Evolutionary conservation across 2,797 vertebrate genomes (phyloP), one percentile per base, ranked within the genome.

Genomic region (Pangasius sanitwongsei): DNA sequence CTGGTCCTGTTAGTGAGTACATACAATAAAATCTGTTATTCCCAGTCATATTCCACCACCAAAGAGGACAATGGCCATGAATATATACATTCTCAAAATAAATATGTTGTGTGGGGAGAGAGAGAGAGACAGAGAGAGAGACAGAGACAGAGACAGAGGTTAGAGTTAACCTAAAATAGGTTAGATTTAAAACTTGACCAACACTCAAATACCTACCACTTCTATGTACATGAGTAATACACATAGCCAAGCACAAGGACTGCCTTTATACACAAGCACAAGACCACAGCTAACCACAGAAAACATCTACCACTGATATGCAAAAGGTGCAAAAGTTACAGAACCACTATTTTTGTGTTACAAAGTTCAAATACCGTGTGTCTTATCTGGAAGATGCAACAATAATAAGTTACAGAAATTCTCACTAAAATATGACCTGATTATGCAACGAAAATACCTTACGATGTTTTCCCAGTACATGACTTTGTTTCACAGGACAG

Each of bases 21-120:
- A 89, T 61, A 90, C 88, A 86, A 89, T 87, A 83, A 86, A 83
- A 86, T n/a, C 75, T 87, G 87, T 44, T 87, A 86, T 69, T 87
- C 70, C 78, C 85, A 84, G 80, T 83, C 74, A 59, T 77, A 85
- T 87, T 87, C 89, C 88, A 90, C 81, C 88, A 90, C 88, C 89
- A 90, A 91, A 92, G 53, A 86, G 85, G 80, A 91, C 87, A 91
- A 92, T 87, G 77, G 75, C 88, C 91, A 92, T 86, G 89, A 93
- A 91, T 93, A 93, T 92, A 86, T 93, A 93, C 93, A 93, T 85
- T 89, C 91, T 92, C 87, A 89, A 92, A 92, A 92, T 93, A 93
- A 93, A 93, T 92, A 92, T 89, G 87, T 89, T 87, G 87, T 88
- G 88, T 89, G 72, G 74, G 85, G 44, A 77, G 31, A 88, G 70